Conservation (phyloP, 2,888 invertebrate species). For the Matsumyia berberina region DNA sequence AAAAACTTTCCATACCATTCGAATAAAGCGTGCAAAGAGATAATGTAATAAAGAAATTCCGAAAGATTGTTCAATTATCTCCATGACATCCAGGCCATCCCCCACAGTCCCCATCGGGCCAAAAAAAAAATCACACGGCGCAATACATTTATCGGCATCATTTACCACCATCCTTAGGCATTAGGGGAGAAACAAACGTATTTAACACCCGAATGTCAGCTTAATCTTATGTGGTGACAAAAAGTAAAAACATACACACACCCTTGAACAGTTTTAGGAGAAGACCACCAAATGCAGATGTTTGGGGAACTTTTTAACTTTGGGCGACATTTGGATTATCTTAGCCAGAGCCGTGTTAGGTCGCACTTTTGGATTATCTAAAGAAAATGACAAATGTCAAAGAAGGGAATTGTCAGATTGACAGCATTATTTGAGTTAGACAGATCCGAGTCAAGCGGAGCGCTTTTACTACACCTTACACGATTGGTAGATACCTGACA, state of each 20-base stretch:
- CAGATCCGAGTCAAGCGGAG: no score
- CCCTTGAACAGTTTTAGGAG: background rate
- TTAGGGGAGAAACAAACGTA: conserved; percentile 3
- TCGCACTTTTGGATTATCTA: no score
- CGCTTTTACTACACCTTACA: no score
- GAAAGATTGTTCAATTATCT: conserved; percentile 67
- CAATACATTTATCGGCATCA: conserved; percentile 27
- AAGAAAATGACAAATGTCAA: no score
- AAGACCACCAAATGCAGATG: background rate
- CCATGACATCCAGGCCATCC: conserved; percentile 38
- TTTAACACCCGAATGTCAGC: conserved; percentile 18
- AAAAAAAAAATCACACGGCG: conserved; percentile 19
- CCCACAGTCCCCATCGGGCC: conserved; percentile 23
- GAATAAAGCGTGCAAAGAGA: conserved; percentile 40
- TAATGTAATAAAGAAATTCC: conserved; percentile 63
- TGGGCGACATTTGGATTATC: background rate
- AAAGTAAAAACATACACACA: background rate
- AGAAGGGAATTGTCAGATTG: no score
- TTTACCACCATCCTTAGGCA: background rate
- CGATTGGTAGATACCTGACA: no score
- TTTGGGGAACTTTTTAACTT: conserved; percentile 3
- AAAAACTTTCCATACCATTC: conserved; percentile 14
- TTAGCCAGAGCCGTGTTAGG: background rate
- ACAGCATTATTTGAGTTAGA: no score
- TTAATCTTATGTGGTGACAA: conserved; percentile 35